Evolutionary conservation across 2,113 vertebrate genomes (phyloP).

Genomic region (Platanista minor): DNA sequence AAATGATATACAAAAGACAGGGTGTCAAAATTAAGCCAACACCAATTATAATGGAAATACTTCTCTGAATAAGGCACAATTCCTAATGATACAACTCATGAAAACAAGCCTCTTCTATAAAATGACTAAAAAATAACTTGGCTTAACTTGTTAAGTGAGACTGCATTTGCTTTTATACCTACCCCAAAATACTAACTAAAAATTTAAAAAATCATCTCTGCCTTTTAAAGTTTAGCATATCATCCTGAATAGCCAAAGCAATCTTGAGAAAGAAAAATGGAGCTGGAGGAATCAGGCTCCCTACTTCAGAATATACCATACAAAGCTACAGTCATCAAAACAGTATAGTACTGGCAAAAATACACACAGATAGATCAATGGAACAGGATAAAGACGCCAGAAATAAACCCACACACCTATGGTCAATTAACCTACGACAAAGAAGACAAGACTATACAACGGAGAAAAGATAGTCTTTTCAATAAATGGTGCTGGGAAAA

Average conservation of each 20-base stretch:
- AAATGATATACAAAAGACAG: not conserved
- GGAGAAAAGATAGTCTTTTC: too few species aligned
- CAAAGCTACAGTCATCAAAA: too few species aligned
- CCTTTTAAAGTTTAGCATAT: not conserved
- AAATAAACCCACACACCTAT: too few species aligned
- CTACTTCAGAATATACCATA: too few species aligned
- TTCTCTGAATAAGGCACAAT: not conserved
- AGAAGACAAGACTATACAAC: too few species aligned
- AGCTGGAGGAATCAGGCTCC: too few species aligned
- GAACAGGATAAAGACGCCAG: too few species aligned
- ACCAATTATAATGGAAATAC: not conserved
- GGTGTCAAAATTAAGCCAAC: not conserved
- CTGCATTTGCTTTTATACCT: not conserved
- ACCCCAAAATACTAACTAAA: not conserved
- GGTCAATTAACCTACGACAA: too few species aligned
- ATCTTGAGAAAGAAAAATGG: too few species aligned
- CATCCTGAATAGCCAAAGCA: not conserved
- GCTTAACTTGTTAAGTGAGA: not conserved
- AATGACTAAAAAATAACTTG: not conserved
- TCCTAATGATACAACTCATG: not conserved
- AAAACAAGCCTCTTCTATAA: not conserved
- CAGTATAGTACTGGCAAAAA: too few species aligned
- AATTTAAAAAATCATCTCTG: not conserved
- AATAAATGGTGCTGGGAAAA: too few species aligned
- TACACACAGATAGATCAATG: too few species aligned